Base-by-base conservation (phyloP, 2,797 vertebrate genomes). In the Rhabdomys pumilio region DNA sequence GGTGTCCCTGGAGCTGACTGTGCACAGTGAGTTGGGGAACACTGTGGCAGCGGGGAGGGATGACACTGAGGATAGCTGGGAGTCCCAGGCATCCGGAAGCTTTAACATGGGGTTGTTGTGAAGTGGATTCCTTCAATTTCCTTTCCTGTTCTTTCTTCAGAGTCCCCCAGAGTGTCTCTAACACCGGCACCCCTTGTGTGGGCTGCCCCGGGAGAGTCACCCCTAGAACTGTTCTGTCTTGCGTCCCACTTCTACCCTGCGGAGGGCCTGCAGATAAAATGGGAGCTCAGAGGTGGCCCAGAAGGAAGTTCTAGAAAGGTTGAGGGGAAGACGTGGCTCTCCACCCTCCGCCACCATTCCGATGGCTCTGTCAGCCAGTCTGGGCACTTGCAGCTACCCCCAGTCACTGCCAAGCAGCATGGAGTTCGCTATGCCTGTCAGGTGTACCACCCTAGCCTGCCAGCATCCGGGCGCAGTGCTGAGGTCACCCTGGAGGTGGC, bases 351-450 rank as follows among this genome's bases (percentile, higher is more conserved):
- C 63, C 98, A 98, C 97, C 98, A 99, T 11, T 97, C 98, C 0
- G 98, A 99, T 0, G 99, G 99, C 89, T 99, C 99, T 92, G 98
- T 97, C 95, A 99, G 98, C 96, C 98, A 99, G 96, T 98, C 97
- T 24, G 98, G 93, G 65, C 97, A 97, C 1, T 98, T 99, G 91
- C 98, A 98, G 83, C 97, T 99, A 0, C 96, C 98, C 75, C 95
- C 98, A 0, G 96, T 97, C 13, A 98, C 94, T 0, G 67, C 97
- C 22, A 95, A 98, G 61, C 98, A 99, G 87, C 99, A 99, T 2
- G 97, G 98, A 0, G 98, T 98, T 0, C 98, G 98, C 96, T 92
- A 99, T 57, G 96, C 53, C 97, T 99, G 99, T 79, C 98, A 98
- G 1, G 98, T 99, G 0, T 94, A 81, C 2, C 99, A 99, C 55